A percentile compares a stretch with the other conserved stretches of the same genome.
phyloP scores from a whole-genome alignment of 2,113 vertebrate genomes.

The Agapornis roseicollis region DNA sequence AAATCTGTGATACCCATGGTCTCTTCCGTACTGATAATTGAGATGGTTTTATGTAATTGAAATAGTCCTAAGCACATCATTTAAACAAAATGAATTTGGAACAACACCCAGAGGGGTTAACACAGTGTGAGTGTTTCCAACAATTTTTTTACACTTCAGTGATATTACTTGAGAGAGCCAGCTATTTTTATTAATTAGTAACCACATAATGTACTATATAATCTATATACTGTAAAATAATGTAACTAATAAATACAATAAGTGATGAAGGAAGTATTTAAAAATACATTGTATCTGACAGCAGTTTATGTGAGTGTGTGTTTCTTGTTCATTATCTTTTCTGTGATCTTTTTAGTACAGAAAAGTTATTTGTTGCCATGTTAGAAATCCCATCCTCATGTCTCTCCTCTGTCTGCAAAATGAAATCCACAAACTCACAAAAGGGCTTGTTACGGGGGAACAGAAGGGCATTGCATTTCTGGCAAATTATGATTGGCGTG shows the following conservation, averaged over 20 bases:
- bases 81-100: background rate
- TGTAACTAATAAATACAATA: background rate
- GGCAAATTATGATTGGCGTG: background rate
- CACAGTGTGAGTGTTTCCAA: background rate
- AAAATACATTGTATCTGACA: background rate
- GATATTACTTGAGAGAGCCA: background rate
- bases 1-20: background rate
- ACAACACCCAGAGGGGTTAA: background rate
- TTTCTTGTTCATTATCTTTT: background rate
- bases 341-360: background rate
- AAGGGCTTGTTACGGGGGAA: background rate
- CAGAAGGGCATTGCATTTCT: background rate
- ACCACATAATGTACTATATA: background rate
- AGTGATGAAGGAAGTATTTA: background rate
- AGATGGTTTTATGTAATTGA: background rate
- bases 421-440: background rate
- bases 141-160: background rate
- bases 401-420: background rate
- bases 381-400: background rate
- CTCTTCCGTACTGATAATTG: background rate
- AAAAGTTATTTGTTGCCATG: background rate
- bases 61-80: background rate
- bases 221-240: background rate
- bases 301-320: background rate
- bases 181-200: background rate